Evolutionary conservation across 2,888 invertebrate species (phyloP).

Genomic region (Salticus scenicus): DNA sequence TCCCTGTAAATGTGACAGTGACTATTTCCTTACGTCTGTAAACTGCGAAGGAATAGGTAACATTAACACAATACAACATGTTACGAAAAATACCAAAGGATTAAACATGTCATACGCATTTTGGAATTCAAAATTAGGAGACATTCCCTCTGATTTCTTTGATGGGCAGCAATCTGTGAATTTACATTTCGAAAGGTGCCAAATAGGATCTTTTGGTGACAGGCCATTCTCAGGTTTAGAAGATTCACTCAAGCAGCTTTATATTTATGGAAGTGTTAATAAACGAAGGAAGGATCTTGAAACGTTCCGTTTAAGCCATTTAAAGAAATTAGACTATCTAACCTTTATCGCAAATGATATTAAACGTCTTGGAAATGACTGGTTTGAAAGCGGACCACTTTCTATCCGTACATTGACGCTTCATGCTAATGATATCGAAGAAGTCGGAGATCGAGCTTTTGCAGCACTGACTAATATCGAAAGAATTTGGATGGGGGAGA

Average conservation of each 20-base stretch:
- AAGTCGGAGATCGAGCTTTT: constrained; percentile 60
- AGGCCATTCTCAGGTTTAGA: constrained; percentile 48
- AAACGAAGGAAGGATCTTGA: constrained; percentile 50
- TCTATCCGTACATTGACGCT: constrained; percentile 25
- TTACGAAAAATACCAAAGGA: constrained; percentile 22
- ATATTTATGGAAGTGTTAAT: constrained; percentile 56
- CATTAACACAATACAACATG: constrained; percentile 15
- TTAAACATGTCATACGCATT: constrained; percentile 50
- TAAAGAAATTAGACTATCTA: constrained; percentile 31
- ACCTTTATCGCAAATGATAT: constrained; percentile 51
- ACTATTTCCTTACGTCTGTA: constrained; percentile 25
- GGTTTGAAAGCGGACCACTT: constrained; percentile 47
- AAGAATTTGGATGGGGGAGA: constrained; percentile 54
- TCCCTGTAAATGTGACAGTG: constrained; percentile 41
- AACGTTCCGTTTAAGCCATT: constrained; percentile 42
- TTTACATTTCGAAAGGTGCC: constrained; percentile 49
- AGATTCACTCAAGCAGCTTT: constrained; percentile 25
- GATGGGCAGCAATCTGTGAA: constrained; percentile 37
- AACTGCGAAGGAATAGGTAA: constrained; percentile 25
- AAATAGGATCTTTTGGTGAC: constrained; percentile 50
- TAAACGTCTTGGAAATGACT: constrained; percentile 44
- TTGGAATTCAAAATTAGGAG: constrained; percentile 24
- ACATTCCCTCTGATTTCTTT: constrained; percentile 55
- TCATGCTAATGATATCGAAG: constrained; percentile 61
- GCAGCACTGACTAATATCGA: constrained; percentile 33